Evolutionary conservation across 2,888 invertebrate species (phyloP), one percentile per base, ranked within the genome.

Genomic region (Ornithoptera priamus): DNA sequence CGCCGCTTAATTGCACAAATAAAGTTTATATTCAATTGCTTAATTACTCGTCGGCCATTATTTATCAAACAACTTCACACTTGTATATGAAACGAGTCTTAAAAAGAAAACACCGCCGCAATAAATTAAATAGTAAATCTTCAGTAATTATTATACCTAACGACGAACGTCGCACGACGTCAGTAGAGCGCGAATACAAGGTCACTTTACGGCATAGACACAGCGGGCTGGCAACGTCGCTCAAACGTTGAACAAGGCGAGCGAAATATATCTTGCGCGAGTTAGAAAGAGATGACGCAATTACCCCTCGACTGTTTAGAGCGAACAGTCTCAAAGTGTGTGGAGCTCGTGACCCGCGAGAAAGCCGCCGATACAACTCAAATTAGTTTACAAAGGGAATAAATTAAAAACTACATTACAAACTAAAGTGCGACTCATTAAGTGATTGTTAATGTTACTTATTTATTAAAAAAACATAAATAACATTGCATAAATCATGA

Each of bases 261-360:
- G 74, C 30, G 24, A 72, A 72, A 81, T 22, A 53, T 22, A 10
- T 22, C 61, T 53, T n/a, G 3, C 0, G 10, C 24, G 67, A 1
- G 76, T 66, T 71, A 74, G 79, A 90, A 73, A 72, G 85, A 83
- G 89, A 90, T 68, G 75, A 79, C 79, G 75, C 66, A 60, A 83
- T 82, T 87, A 80, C 80, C 82, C 87, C 88, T 89, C 86, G 89
- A 85, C 89, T 87, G 87, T 90, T 86, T 81, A 85, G 86, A 85
- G 85, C 85, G 89, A 91, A 88, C 91, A 88, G 90, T 87, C 89
- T 85, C 85, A 80, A 76, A 83, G 83, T 85, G 83, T 85, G 85
- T 86, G 83, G 82, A 85, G 85, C 85, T 88, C 87, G 89, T 89
- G 89, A 90, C 89, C 89, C 84, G 82, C 87, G 88, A 87, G 92